Conservation (phyloP, 37 sponge, comb jelly and placozoan genomes). For the Corticium candelabrum region DNA sequence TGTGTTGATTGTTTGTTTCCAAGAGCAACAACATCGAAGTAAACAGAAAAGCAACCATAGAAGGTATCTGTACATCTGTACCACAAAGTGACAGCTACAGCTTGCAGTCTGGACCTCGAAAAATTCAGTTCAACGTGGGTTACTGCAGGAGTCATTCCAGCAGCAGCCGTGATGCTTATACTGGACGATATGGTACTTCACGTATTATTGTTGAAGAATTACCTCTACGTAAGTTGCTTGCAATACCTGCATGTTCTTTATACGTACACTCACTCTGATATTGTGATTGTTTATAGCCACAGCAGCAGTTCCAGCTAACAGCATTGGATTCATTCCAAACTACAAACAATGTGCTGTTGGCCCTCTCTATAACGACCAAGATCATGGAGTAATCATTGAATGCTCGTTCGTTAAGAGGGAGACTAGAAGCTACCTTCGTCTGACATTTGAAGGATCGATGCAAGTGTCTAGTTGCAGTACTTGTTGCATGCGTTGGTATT, state of each 20-base stretch:
- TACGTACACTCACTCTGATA: too few relatives aligned
- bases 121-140: slow-evolving; percentile 2
- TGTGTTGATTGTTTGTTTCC: not conserved
- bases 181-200: not conserved
- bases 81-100: not conserved
- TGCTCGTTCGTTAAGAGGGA: not conserved
- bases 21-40: not conserved
- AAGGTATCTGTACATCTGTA: not conserved
- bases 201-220: not conserved
- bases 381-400: not conserved
- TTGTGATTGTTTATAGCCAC: not conserved
- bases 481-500: slow-evolving; percentile 1
- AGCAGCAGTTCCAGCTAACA: not conserved
- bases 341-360: not conserved
- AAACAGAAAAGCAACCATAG: not conserved
- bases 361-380: not conserved
- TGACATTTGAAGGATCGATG: not conserved
- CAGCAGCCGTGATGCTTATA: not conserved
- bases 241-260: too few relatives aligned
- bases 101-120: not conserved
- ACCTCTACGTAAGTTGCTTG: not conserved
- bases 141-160: not conserved
- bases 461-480: not conserved
- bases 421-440: not conserved
- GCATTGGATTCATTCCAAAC: not conserved